These are phyloP conservation scores for Acipenser oxyrinchus DNA, from an alignment of 2,797 vertebrate species.

Conservation along the genomic window DNA sequence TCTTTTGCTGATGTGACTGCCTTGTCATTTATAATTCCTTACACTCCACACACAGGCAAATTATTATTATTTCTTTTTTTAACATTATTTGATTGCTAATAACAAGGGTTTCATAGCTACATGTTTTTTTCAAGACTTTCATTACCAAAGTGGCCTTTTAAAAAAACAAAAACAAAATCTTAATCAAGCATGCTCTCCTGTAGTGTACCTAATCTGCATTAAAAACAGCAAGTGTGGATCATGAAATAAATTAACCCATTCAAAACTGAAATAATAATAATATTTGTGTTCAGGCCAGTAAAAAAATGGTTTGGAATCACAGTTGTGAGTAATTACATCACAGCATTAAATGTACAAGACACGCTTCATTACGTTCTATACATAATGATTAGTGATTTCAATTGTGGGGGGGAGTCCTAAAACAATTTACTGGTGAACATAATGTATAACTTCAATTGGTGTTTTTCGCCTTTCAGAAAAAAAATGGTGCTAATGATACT, in stretches of 20 bases:
- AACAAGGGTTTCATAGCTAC: slow-evolving; percentile 51
- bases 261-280: not conserved
- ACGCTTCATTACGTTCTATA: not conserved
- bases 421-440: not conserved
- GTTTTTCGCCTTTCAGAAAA: not conserved
- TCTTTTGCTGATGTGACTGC: slow-evolving; percentile 50
- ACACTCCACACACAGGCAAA: slow-evolving; percentile 50
- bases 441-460: no score
- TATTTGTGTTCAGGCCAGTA: not conserved
- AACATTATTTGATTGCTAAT: slow-evolving; percentile 56
- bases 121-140: slow-evolving; percentile 35
- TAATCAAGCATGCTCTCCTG: not conserved
- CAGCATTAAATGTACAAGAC: not conserved
- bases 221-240: not conserved
- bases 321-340: slow-evolving; percentile 11
- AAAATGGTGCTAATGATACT: not conserved
- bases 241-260: slow-evolving; percentile 5
- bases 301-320: not conserved
- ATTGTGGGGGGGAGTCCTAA: not conserved
- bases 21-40: slow-evolving; percentile 65
- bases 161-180: not conserved
- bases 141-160: slow-evolving; percentile 5
- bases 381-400: slow-evolving; percentile 13
- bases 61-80: slow-evolving; percentile 59
- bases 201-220: not conserved